Conservation (phyloP, 2,797 vertebrate genomes). For the Poeciliopsis turneri region DNA sequence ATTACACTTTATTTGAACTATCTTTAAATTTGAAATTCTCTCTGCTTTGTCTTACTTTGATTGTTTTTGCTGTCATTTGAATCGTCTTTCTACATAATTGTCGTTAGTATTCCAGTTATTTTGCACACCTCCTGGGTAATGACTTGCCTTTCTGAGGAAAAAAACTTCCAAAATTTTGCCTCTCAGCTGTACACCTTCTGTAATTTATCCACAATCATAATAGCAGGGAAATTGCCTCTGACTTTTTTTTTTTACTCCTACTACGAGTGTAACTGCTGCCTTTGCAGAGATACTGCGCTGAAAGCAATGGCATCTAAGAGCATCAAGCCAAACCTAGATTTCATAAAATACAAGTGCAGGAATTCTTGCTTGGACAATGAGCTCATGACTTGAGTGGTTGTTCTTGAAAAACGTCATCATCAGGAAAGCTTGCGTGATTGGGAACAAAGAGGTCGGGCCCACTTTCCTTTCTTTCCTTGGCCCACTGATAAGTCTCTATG, state of each 20-base stretch:
- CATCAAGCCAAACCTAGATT: slow-evolving; percentile 11
- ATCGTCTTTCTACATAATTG: background rate
- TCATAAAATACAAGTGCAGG: slow-evolving; percentile 1
- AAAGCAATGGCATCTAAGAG: slow-evolving; percentile 8
- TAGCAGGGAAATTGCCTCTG: background rate
- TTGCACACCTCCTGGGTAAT: background rate
- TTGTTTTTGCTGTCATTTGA: background rate
- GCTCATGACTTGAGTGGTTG: slow-evolving; percentile 6
- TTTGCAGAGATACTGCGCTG: background rate
- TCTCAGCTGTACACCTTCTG: background rate
- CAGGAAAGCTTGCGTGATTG: background rate
- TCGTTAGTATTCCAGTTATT: background rate
- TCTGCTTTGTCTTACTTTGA: background rate
- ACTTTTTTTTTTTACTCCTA: background rate
- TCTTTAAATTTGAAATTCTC: background rate
- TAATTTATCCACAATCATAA: background rate
- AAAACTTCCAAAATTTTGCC: background rate
- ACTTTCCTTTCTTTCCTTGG: background rate
- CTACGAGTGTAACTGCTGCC: background rate
- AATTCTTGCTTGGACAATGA: background rate
- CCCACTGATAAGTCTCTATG: background rate
- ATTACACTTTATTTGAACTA: background rate
- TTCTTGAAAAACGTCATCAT: background rate
- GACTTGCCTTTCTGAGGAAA: background rate
- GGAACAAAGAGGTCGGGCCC: background rate